Percentiles rank a stretch among this genome's conserved stretches.
Conservation (phyloP, 1,140 invertebrate species). For the Eubasilissa regina region DNA sequence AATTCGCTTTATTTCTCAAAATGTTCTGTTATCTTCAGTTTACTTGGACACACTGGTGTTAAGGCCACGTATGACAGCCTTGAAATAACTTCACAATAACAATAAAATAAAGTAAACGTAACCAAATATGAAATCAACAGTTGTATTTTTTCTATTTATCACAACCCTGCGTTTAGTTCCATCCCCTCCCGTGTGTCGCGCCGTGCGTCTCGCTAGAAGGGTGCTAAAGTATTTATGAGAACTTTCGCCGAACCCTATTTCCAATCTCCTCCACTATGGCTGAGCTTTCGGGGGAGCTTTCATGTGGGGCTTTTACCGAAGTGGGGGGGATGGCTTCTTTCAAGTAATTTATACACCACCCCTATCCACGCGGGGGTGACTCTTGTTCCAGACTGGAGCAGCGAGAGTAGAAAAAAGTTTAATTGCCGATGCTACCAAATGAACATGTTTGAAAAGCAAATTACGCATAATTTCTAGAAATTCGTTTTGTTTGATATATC, state of each 20-base stretch:
- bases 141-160: too few species aligned
- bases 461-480: too few species aligned
- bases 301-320: slow-evolving; percentile 19
- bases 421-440: neutral
- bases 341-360: slow-evolving; percentile 26
- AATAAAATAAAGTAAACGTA: too few species aligned
- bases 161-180: neutral
- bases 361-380: neutral
- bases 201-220: neutral
- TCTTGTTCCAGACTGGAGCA: neutral
- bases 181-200: neutral
- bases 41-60: too few species aligned
- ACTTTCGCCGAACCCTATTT: slow-evolving; percentile 23
- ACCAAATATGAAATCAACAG: too few species aligned
- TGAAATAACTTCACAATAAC: too few species aligned
- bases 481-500: too few species aligned
- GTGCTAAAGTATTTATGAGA: slow-evolving; percentile 24
- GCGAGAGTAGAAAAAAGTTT: neutral
- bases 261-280: slow-evolving; percentile 28
- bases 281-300: slow-evolving; percentile 12
- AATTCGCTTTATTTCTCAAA: too few species aligned
- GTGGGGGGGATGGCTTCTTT: neutral
- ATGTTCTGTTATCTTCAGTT: too few species aligned
- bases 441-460: too few species aligned
- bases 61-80: too few species aligned